These are phyloP conservation scores for Melieria omissa DNA, from an alignment of 2,888 invertebrate genomes.

Conservation along the genomic window DNA sequence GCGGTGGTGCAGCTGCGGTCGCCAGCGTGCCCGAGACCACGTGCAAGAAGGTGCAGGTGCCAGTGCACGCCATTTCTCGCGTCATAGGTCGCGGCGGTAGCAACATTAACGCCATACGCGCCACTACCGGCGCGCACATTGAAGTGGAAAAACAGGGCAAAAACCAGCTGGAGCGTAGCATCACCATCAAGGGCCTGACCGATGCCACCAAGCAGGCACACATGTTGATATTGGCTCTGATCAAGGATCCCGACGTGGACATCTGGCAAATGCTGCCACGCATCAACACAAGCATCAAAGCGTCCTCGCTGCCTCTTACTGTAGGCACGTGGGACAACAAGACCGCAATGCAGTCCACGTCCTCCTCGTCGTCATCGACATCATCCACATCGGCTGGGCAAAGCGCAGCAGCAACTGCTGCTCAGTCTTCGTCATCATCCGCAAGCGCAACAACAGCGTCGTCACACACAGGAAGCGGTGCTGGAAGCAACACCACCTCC, in stretches of 20 bases:
- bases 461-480: constrained; percentile 34
- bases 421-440: constrained; percentile 21
- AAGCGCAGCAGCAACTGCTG: constrained; percentile 44
- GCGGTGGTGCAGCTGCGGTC: constrained; percentile 51
- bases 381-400: constrained; percentile 52
- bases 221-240: constrained; percentile 87
- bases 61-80: constrained; percentile 93
- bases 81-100: constrained; percentile 97
- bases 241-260: constrained; percentile 95
- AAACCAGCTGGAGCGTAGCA: constrained; percentile 91
- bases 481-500: constrained; percentile 39
- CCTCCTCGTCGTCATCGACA: constrained; percentile 55
- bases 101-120: constrained; percentile 97
- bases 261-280: constrained; percentile 84
- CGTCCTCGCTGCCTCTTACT: constrained; percentile 47
- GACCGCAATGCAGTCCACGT: constrained; percentile 50
- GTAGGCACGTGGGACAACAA: constrained; percentile 66
- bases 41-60: constrained; percentile 93
- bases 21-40: constrained; percentile 66
- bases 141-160: constrained; percentile 98
- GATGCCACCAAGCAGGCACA: constrained; percentile 95
- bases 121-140: constrained; percentile 96
- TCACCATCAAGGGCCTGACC: constrained; percentile 93
- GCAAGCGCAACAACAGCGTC: constrained; percentile 57
- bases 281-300: constrained; percentile 63